Evolutionary conservation across 1,140 invertebrate genomes (phyloP).

Genomic region (Gonatopus flavifemur): DNA sequence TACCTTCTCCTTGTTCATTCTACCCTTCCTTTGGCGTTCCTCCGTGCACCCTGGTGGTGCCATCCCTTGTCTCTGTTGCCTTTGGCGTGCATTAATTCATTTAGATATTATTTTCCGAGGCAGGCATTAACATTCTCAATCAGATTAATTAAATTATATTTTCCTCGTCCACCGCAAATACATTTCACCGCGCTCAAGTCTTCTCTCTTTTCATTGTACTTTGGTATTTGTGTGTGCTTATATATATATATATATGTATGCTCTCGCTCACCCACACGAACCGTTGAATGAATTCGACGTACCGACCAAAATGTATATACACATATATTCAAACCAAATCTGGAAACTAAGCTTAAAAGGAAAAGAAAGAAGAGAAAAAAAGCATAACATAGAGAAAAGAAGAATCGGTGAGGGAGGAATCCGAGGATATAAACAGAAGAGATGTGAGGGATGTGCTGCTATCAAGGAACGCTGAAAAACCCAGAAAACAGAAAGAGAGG

Average conservation of each 20-base stretch:
- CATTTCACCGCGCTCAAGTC: too few relatives aligned
- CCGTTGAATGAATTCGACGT: too few relatives aligned
- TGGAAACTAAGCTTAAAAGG: too few relatives aligned
- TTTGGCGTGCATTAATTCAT: constrained; percentile 50
- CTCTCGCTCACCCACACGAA: too few relatives aligned
- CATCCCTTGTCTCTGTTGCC: constrained; percentile 14
- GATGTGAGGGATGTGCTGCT: constrained; percentile 10
- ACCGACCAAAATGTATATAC: too few relatives aligned
- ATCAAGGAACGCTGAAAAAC: background rate
- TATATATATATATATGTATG: too few relatives aligned
- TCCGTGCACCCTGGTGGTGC: constrained; percentile 27
- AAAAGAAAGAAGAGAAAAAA: background rate
- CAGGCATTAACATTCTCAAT: constrained; percentile 53
- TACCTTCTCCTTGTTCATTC: constrained; percentile 16
- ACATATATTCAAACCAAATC: too few relatives aligned
- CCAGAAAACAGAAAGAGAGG: constrained; percentile 10
- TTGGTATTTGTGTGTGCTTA: too few relatives aligned
- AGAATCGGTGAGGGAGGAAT: constrained; percentile 23
- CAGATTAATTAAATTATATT: constrained; percentile 57
- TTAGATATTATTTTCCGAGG: constrained; percentile 53
- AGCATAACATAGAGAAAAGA: constrained; percentile 13
- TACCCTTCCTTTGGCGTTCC: constrained; percentile 19
- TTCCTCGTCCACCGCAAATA: constrained; percentile 17
- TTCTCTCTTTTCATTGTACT: too few relatives aligned
- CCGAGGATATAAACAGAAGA: constrained; percentile 17